Percentiles rank a stretch among this genome's conserved stretches.
phyloP scores from a whole-genome alignment of 2,113 vertebrate species.

The Daboia siamensis region DNA sequence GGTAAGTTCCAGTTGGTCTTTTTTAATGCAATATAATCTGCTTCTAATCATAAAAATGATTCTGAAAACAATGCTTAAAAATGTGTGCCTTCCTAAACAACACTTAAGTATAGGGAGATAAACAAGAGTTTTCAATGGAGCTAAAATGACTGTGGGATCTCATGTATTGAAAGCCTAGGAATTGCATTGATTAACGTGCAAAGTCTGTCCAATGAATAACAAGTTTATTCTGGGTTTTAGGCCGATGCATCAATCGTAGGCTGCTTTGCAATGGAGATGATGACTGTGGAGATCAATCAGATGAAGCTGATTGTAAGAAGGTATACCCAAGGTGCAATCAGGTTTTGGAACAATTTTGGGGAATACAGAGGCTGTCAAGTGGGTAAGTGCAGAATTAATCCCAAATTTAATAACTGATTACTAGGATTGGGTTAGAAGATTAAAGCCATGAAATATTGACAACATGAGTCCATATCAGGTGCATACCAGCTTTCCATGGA shows the following conservation, averaged over 20 bases:
- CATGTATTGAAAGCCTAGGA: neutral
- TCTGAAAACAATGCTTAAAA: neutral
- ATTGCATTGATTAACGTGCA: neutral
- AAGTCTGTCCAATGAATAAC: neutral
- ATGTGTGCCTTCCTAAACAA: neutral
- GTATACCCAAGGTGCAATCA: conserved; percentile 75
- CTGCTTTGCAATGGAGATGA: conserved; percentile 90
- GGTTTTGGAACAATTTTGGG: conserved; percentile 84
- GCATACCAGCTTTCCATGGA: neutral
- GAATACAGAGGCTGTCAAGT: conserved; percentile 84
- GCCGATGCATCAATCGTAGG: conserved; percentile 80
- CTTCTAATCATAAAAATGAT: neutral
- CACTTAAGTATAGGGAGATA: neutral
- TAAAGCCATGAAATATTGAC: neutral
- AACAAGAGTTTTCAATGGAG: neutral
- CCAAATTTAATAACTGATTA: neutral
- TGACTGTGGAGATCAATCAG: conserved; percentile 89
- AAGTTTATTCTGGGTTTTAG: conserved; percentile 59
- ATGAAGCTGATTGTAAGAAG: conserved; percentile 81
- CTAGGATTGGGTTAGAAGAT: neutral
- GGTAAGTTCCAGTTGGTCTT: neutral
- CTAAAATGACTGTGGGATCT: neutral
- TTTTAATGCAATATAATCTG: neutral
- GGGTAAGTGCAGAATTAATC: conserved; percentile 72
- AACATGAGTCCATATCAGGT: neutral